Conservation (phyloP, 2,888 invertebrate genomes). For the Drosophila rubida region DNA sequence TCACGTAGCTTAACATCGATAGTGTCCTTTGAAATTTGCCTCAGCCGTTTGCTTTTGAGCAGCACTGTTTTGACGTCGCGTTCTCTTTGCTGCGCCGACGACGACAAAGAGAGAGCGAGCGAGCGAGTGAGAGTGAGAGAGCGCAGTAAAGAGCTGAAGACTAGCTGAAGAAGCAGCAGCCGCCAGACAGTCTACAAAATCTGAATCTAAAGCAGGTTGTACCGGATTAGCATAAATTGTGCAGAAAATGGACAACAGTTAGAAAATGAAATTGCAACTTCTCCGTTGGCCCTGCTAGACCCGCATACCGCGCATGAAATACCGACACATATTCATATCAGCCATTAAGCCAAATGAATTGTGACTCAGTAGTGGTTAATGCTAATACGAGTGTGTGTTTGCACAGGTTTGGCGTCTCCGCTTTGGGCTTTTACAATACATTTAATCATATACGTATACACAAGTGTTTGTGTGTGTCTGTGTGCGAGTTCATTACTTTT, state of each 20-base stretch:
- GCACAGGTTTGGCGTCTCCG: slow-evolving; percentile 16
- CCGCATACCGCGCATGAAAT: neutral
- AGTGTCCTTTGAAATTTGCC: neutral
- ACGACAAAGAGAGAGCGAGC: slow-evolving; percentile 10
- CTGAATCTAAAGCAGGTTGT: slow-evolving; percentile 22
- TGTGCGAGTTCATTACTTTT: slow-evolving; percentile 54
- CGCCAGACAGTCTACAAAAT: slow-evolving; percentile 64
- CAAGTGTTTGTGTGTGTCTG: slow-evolving; percentile 3
- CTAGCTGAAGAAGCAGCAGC: slow-evolving; percentile 23
- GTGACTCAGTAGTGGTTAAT: slow-evolving; percentile 38
- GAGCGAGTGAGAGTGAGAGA: slow-evolving; percentile 21
- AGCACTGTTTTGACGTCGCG: neutral
- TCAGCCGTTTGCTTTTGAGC: neutral
- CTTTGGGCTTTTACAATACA: slow-evolving; percentile 13
- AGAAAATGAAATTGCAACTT: slow-evolving; percentile 25
- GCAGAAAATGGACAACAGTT: slow-evolving; percentile 28
- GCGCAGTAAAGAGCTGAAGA: slow-evolving; percentile 4
- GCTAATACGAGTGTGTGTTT: slow-evolving; percentile 21
- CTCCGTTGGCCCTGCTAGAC: slow-evolving; percentile 5
- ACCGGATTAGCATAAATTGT: slow-evolving; percentile 38
- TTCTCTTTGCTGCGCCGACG: slow-evolving; percentile 11
- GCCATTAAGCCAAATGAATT: slow-evolving; percentile 8
- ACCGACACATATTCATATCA: neutral
- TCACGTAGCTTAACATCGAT: slow-evolving; percentile 1
- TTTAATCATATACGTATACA: slow-evolving; percentile 3